A percentile compares a stretch with the other conserved stretches of the same genome.
Conservation (phyloP, 2,113 vertebrate species). For the Theristicus caerulescens region DNA sequence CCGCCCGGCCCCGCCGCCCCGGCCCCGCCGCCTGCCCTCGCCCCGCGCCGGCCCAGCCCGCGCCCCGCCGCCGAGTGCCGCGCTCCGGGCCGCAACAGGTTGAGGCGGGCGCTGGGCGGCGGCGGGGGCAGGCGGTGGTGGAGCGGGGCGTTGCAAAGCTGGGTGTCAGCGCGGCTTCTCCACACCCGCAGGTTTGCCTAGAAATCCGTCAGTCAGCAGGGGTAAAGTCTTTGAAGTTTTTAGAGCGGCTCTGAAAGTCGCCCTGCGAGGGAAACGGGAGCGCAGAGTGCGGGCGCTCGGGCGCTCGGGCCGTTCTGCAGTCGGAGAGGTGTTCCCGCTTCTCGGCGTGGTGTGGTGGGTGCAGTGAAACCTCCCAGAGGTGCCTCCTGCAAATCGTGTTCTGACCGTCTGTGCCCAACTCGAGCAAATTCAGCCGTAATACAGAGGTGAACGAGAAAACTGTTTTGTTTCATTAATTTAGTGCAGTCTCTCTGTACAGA, state of each 20-base stretch:
- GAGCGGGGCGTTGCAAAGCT: not conserved
- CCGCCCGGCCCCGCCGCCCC: slow-evolving; percentile 74
- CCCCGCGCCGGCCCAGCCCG: not conserved
- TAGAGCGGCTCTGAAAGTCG: not conserved
- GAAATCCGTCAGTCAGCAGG: rapidly evolving
- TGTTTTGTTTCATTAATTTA: not conserved
- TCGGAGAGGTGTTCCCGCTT: rapidly evolving
- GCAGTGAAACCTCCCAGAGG: not conserved
- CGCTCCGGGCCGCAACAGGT: slow-evolving; percentile 35
- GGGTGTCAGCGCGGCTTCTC: not conserved
- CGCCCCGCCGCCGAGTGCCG: not conserved
- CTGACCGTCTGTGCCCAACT: not conserved
- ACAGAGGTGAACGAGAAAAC: not conserved
- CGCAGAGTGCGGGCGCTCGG: not conserved
- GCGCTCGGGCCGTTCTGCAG: not conserved
- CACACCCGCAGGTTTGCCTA: rapidly evolving
- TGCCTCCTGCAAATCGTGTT: not conserved
- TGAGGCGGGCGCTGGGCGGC: not conserved
- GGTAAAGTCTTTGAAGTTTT: not conserved
- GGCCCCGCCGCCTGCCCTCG: slow-evolving; percentile 78
- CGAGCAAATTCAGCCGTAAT: not conserved
- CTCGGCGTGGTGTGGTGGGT: not conserved
- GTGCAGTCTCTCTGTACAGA: not conserved
- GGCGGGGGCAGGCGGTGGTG: not conserved
- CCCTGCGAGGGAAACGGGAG: not conserved